Evolutionary conservation across 1,140 invertebrate genomes (phyloP).

Genomic region (Matsumurasca onukii): DNA sequence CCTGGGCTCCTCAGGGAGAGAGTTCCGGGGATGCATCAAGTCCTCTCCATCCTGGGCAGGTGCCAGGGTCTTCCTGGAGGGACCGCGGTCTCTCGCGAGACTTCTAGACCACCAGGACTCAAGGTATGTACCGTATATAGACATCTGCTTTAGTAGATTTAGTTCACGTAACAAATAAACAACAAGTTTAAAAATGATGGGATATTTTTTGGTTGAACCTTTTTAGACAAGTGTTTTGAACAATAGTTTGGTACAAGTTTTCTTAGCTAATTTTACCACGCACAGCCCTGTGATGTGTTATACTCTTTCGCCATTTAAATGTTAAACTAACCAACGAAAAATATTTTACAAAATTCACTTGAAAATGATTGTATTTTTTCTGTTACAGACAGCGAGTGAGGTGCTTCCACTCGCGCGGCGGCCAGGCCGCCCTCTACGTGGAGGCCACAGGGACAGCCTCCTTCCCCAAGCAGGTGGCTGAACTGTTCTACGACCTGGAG

Average conservation of each 20-base stretch:
- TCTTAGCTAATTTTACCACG: too few relatives aligned
- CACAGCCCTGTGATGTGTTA: too few relatives aligned
- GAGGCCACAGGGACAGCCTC: slow-evolving; percentile 54
- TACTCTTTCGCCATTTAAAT: too few relatives aligned
- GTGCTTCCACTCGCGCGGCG: slow-evolving; percentile 67
- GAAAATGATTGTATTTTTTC: too few relatives aligned
- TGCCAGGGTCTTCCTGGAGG: slow-evolving; percentile 70
- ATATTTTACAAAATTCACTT: too few relatives aligned
- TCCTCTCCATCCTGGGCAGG: slow-evolving; percentile 52
- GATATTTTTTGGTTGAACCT: too few relatives aligned
- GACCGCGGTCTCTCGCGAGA: slow-evolving; percentile 58
- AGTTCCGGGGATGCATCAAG: slow-evolving; percentile 70
- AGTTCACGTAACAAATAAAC: too few relatives aligned
- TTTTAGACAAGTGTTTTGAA: too few relatives aligned
- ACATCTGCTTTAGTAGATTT: too few relatives aligned
- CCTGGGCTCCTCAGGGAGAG: slow-evolving; percentile 55
- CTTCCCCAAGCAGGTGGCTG: slow-evolving; percentile 54
- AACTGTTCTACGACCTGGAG: slow-evolving; percentile 68
- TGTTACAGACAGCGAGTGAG: slow-evolving; percentile 37
- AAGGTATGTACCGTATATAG: background rate
- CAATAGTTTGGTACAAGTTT: too few relatives aligned
- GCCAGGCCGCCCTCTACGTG: slow-evolving; percentile 70
- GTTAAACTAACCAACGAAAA: too few relatives aligned
- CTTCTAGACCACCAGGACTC: slow-evolving; percentile 47
- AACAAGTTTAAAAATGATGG: too few relatives aligned